phyloP scores from a whole-genome alignment of 2,797 vertebrate genomes.

The Anomalospiza imberbis region DNA sequence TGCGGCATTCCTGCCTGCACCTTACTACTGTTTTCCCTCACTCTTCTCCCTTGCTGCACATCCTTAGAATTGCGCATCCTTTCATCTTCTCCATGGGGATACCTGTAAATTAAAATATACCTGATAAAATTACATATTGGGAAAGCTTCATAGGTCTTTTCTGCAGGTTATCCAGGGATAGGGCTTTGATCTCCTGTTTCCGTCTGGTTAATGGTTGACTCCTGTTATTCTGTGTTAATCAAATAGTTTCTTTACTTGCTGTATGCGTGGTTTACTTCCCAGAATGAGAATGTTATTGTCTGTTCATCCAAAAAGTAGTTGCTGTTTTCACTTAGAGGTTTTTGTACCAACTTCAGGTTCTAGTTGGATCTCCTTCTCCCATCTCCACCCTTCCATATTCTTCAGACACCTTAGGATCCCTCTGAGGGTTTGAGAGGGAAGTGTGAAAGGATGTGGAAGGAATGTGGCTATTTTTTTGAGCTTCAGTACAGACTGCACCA shows the following conservation, averaged over 20 bases:
- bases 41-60: not conserved
- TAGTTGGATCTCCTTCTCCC: not conserved
- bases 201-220: not conserved
- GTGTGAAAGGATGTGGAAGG: not conserved
- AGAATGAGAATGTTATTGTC: not conserved
- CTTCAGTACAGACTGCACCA: not conserved
- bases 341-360: not conserved
- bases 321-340: not conserved
- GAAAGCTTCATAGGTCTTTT: not conserved
- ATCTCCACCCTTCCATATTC: not conserved
- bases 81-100: not conserved
- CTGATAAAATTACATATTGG: not conserved
- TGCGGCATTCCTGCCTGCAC: not conserved
- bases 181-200: not conserved
- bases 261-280: not conserved
- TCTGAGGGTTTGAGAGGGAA: not conserved
- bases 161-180: not conserved
- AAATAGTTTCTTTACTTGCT: not conserved
- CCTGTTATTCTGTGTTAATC: not conserved
- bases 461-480: not conserved
- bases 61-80: not conserved
- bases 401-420: not conserved
- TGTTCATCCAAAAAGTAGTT: not conserved
- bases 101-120: not conserved
- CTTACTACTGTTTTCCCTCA: not conserved